phyloP scores from a whole-genome alignment of 2,797 vertebrate genomes.

The Darevskia nairensis region DNA sequence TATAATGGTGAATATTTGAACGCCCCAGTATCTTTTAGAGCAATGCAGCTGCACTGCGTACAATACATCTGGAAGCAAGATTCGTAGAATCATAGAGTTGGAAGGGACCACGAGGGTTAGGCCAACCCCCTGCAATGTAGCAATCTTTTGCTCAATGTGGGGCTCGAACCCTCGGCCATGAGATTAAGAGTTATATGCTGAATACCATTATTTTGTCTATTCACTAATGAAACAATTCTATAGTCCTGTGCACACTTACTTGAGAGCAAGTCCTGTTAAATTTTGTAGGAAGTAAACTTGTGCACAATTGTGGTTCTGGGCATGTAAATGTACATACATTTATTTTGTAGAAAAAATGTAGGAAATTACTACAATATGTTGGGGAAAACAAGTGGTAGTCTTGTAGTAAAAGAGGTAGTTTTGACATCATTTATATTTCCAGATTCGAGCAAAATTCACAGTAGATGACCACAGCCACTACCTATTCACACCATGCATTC shows the following conservation, averaged over 20 bases:
- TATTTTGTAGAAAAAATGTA: too few species aligned
- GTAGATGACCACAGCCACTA: slow-evolving; percentile 96
- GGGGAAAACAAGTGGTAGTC: background rate
- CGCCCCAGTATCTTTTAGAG: background rate
- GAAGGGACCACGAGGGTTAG: too few species aligned
- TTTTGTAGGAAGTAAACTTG: too few species aligned
- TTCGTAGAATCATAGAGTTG: background rate
- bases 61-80: background rate
- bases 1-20: background rate
- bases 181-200: background rate
- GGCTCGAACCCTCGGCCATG: too few species aligned
- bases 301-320: too few species aligned
- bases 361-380: background rate
- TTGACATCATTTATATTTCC: slow-evolving; percentile 39
- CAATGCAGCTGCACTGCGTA: background rate
- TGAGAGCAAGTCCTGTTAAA: too few species aligned
- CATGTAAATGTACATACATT: slow-evolving; percentile 1
- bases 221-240: background rate
- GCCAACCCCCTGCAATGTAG: too few species aligned
- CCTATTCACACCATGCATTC: slow-evolving; percentile 93
- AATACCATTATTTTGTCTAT: background rate
- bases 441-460: slow-evolving; percentile 93
- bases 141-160: too few species aligned
- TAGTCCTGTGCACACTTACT: too few species aligned
- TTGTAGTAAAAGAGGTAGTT: background rate